Percentiles rank a stretch among this genome's conserved stretches.
Evolutionary conservation across 92 coral and sea anemone genomes (phyloP).

Genomic region (Chrysogorgia sp.): DNA sequence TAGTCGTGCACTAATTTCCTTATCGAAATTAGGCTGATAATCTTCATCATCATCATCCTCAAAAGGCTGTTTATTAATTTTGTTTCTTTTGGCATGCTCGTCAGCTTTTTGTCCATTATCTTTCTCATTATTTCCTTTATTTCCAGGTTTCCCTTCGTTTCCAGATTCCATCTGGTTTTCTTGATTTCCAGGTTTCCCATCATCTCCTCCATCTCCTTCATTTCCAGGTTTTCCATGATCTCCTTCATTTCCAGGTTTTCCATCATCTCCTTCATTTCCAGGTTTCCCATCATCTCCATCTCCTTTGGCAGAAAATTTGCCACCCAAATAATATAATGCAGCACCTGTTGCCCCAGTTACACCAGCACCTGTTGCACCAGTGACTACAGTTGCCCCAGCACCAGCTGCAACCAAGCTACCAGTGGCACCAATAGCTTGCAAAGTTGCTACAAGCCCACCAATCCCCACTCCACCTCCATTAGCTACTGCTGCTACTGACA

Average conservation of each 20-base stretch:
- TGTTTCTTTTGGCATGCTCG: conserved; percentile 6
- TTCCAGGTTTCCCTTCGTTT: background rate
- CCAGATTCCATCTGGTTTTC: background rate
- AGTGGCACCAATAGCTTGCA: conserved; percentile 45
- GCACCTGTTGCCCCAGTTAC: conserved; percentile 32
- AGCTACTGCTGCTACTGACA: conserved; percentile 25
- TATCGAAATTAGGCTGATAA: background rate
- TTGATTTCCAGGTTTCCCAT: background rate
- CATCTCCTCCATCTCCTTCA: background rate
- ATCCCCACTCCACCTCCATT: conserved; percentile 36
- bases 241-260: conserved; percentile 8
- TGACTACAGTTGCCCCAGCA: conserved; percentile 4
- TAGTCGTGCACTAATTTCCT: background rate
- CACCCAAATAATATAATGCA: background rate
- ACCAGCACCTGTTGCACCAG: conserved; percentile 9
- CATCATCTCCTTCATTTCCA: background rate
- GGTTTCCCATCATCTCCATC: background rate
- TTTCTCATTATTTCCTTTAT: background rate
- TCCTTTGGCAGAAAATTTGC: background rate
- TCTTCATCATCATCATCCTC: conserved; percentile 7
- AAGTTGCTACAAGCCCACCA: conserved; percentile 40
- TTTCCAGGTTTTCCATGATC: conserved; percentile 6
- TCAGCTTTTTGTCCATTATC: background rate
- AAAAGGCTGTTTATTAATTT: background rate
- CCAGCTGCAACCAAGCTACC: conserved; percentile 37